Base-by-base conservation (phyloP, 2,888 invertebrate genomes). In the Drosophila prostipennis region DNA sequence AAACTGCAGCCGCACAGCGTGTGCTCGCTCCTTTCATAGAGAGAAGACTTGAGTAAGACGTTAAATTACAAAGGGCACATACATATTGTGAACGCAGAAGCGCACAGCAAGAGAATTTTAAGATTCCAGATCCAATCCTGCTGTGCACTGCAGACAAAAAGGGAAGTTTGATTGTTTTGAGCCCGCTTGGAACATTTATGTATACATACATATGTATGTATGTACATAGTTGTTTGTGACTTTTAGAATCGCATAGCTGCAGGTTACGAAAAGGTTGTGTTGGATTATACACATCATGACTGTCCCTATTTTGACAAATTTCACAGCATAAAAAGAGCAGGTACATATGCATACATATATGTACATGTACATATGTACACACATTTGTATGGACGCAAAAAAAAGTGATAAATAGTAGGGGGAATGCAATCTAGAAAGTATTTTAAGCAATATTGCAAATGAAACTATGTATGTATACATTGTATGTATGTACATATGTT, bases 41-140 rank as follows among this genome's bases (percentile, higher is more conserved):
- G 67, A 60, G 72, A 76, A 79, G 78, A 72, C 87, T 84, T 87
- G 84, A 81, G 84, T 81, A 87, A 81, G 81, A 87, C 87, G 81
- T 81, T 81, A 87, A 78, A 84, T 74, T 84, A 87, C 79, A 84
- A 81, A 82, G 76, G 86, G 73, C 69, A 78, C 71, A 83, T 49
- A 85, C 26, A 36, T 5, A 76, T 74, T 68, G 67, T 63, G 72
- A 79, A 67, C 45, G 61, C 45, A 71, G 53, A 60, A 63, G 69
- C 57, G 67, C 71, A 59, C 72, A 60, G 77, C 71, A 57, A 61
- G 63, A 59, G 64, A 54, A 69, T 60, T 80, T 65, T 45, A 48
- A 79, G 51, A 55, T 46, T 51, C 42, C 29, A 29, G 42, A 39
- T 70, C 13, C 53, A 54, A 52, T 67, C 79, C 85, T 76, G 77